These are phyloP conservation scores for Tupiocoris notatus DNA, from an alignment of 2,888 invertebrate species.

Conservation along the genomic window DNA sequence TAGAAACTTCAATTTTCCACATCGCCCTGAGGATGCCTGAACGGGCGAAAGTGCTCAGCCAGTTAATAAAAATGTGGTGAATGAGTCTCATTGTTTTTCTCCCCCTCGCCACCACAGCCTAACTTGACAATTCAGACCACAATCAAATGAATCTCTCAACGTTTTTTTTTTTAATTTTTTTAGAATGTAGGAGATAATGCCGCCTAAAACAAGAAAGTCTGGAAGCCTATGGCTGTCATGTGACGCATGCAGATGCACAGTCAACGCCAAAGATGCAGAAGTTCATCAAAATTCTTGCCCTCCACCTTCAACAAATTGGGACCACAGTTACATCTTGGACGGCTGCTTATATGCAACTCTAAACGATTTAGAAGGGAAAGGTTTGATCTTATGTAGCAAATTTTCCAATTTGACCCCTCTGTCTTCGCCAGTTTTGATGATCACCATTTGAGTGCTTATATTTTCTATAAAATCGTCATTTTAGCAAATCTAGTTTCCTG, in stretches of 20 bases:
- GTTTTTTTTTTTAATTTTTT: too few relatives aligned
- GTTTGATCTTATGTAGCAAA: conserved; percentile 49
- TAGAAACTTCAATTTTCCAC: too few relatives aligned
- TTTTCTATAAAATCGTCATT: neutral
- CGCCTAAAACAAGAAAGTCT: conserved; percentile 58
- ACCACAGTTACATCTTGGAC: conserved; percentile 53
- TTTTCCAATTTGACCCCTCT: neutral
- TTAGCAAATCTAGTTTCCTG: too few relatives aligned
- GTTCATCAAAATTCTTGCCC: conserved; percentile 61
- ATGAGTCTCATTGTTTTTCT: too few relatives aligned
- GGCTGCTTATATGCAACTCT: conserved; percentile 52
- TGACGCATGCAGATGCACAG: conserved; percentile 60
- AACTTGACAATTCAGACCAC: too few relatives aligned
- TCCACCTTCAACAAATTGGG: conserved; percentile 53
- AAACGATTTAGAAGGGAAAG: conserved; percentile 52
- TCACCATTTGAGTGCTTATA: neutral
- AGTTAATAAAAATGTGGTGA: too few relatives aligned
- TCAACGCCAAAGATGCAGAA: conserved; percentile 62
- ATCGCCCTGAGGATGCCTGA: too few relatives aligned
- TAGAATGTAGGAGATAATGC: too few relatives aligned
- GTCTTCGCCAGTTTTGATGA: too few relatives aligned
- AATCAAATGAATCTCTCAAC: too few relatives aligned
- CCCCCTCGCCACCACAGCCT: too few relatives aligned
- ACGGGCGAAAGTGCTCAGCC: too few relatives aligned
- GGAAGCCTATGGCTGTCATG: conserved; percentile 63